A percentile compares a stretch with the other conserved stretches of the same genome.
Conservation (phyloP, 1,140 invertebrate genomes). For the Calosoma granatense region DNA sequence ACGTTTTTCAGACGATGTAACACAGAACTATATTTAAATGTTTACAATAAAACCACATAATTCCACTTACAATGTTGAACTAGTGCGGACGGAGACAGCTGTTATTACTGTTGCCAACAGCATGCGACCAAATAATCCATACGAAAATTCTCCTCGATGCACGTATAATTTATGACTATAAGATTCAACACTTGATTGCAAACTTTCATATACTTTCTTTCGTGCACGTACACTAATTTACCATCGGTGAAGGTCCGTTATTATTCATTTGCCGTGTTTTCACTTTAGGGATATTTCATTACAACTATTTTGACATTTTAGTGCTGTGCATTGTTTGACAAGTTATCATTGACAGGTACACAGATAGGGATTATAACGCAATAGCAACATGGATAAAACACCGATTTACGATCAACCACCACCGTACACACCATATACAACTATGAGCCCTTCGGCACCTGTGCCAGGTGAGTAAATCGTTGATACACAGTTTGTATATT, state of each 20-base stretch:
- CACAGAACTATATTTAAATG: background rate
- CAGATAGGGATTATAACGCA: background rate
- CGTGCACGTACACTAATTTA: no score
- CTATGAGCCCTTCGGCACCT: background rate
- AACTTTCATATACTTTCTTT: no score
- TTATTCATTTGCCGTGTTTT: no score
- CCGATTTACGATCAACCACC: constrained; percentile 10
- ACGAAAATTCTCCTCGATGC: no score
- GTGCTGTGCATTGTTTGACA: background rate
- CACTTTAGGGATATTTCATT: no score
- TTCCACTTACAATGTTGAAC: background rate
- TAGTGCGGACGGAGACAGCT: constrained; percentile 3
- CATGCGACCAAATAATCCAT: background rate
- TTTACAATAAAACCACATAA: constrained; percentile 8
- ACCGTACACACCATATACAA: constrained; percentile 1
- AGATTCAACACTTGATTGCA: no score
- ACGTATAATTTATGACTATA: no score
- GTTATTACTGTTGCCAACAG: background rate
- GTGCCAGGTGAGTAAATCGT: background rate
- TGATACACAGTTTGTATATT: background rate
- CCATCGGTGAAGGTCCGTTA: no score
- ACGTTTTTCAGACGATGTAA: background rate
- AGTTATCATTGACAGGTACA: no score
- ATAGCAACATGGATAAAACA: constrained; percentile 2
- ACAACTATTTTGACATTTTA: background rate